Base-by-base conservation (phyloP, 2,797 vertebrate species). In the Tenualosa thibaudeaui region DNA sequence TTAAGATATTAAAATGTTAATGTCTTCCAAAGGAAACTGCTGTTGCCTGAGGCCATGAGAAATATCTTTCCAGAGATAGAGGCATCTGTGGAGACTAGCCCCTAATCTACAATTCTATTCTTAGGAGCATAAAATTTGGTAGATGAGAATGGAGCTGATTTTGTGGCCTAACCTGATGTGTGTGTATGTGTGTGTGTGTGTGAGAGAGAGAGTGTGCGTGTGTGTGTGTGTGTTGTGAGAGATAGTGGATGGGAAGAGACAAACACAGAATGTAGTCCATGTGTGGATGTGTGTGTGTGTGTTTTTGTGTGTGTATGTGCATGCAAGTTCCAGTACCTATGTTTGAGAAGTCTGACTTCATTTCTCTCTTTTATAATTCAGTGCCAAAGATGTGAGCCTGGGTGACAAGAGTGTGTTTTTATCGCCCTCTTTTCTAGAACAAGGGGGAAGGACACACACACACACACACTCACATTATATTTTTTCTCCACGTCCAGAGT, bases 331-430 rank as follows among this genome's bases (percentile, higher is more conserved):
- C 81, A 43, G 62, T 85, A 88, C 89, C 92, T 88, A n/a, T 88
- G 86, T 83, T 62, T 62, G 5, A 62, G n/a, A 65, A 93, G 92
- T 93, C 93, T 93, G 93, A 92, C 89, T 89, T 93, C 91, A 93
- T 84, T 65, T 62, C 26, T 17, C 83, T 90, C 82, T 81, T 93
- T 85, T 82, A 93, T 93, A 92, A 93, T 94, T 93, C 86, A 88
- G 43, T 15, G 62, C 46, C 60, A 62, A 65, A 83, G 87, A 86
- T 84, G 83, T 86, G 58, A 86, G 85, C 46, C 75, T 22, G 81
- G 81, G 78, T 87, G 81, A 83, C 83, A 84, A 81, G 81, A 43
- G 22, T 31, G 46, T 65, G 43, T 46, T 46, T n/a, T 26, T 53
- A 53, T 26, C 51, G 81, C 49, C n/a, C 26, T 49, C 50, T 24